Evolutionary conservation across 2,113 vertebrate genomes (phyloP).

Genomic region (Miniopterus natalensis): DNA sequence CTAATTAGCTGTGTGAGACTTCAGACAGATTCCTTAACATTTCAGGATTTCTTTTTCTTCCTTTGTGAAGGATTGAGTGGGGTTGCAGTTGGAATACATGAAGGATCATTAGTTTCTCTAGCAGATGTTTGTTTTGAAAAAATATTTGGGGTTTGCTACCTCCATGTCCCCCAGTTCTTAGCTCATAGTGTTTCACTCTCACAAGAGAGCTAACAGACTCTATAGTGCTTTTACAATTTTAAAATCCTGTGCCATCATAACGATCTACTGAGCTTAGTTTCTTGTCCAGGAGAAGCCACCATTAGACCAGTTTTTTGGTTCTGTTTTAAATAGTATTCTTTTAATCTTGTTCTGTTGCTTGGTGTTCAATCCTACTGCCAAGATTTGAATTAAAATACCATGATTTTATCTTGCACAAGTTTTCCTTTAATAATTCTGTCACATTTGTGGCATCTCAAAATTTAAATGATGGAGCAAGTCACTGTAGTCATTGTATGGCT

Average conservation of each 20-base stretch:
- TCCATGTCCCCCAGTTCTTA: background rate
- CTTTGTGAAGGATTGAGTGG: background rate
- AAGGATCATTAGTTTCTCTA: background rate
- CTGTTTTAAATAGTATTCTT: background rate
- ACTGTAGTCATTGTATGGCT: background rate
- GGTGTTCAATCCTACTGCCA: background rate
- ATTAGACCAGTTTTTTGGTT: background rate
- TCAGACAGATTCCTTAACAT: background rate
- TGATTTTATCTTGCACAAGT: background rate
- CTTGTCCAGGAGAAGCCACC: conserved; percentile 10
- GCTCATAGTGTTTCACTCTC: background rate
- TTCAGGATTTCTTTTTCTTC: background rate
- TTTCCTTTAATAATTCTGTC: background rate
- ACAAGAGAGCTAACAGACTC: no score
- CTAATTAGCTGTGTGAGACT: background rate
- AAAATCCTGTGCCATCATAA: background rate
- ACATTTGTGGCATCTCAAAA: background rate
- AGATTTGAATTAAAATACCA: background rate
- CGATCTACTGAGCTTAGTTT: background rate
- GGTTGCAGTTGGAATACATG: background rate
- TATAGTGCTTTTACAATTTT: background rate
- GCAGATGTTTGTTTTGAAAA: background rate
- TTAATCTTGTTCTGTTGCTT: background rate
- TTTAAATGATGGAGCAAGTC: background rate
- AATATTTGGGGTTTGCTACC: background rate